Evolutionary conservation across 2,797 vertebrate species (phyloP), one percentile per base, ranked within the genome.

Genomic region (Danio aesculapii): DNA sequence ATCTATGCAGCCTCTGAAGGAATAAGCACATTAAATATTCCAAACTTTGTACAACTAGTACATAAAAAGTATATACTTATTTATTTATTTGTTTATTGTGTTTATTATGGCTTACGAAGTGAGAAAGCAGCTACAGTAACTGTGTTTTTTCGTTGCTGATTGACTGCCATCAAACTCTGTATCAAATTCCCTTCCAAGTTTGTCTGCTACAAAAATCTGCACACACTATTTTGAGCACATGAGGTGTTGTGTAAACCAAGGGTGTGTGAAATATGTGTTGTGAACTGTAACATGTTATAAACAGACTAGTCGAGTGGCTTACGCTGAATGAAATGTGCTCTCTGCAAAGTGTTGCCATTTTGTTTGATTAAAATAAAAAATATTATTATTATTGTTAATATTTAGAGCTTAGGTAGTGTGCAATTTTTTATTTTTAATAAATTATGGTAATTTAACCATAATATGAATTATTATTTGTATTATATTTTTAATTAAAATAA

Each of bases 171-270:
- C 5, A 63, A 63, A 76, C 74, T 30, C 39, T 14, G 13, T 55
- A 69, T 57, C 49, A 21, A 69, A 68, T 69, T 78, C 9, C 21
- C 64, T 69, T 69, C 53, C 76, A 78, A 78, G 76, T 61, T 19
- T 59, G 53, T 69, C 4, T 13, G 59, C 55, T 43, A 78, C 12
- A 75, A 58, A 83, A 83, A 59, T 16, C 43, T 59, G 17, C 55
- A 43, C 47, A 58, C 39, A 43, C 69, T 78, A 61, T 78, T 85
- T 78, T 69, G 57, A 75, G 67, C 74, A n/a, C 44, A 71, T n/a
- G 44, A 49, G 53, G 64, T 57, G 53, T 59, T 57, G 46, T 30
- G n/a, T 64, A 61, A 78, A 77, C 64, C 53, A 73, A 80, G 49
- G 75, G 50, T 47, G n/a, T 50, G 57, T 63, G 77, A 30, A 30